Evolutionary conservation across 2,797 vertebrate genomes (phyloP).

Genomic region (Propithecus deckenii): DNA sequence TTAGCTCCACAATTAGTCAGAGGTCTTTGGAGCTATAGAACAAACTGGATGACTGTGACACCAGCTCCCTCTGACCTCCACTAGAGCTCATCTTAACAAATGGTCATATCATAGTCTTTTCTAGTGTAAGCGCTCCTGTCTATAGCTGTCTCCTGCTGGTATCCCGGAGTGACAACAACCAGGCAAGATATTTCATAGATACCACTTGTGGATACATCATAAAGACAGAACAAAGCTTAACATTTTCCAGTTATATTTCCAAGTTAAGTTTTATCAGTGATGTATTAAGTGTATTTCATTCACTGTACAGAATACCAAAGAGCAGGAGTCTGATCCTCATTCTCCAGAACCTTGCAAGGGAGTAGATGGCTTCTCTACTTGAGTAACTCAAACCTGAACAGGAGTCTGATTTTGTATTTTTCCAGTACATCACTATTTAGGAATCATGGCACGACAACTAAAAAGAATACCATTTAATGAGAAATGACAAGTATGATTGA

Average conservation of each 20-base stretch:
- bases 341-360: not conserved
- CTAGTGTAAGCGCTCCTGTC: not conserved
- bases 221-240: not conserved
- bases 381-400: not conserved
- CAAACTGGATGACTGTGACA: not conserved
- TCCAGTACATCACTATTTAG: conserved; percentile 41
- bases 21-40: not conserved
- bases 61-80: not conserved
- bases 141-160: not conserved
- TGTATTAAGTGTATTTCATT: not conserved
- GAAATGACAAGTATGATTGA: conserved; percentile 48
- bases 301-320: not conserved
- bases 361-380: not conserved
- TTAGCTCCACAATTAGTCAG: not conserved
- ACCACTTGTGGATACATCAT: not conserved
- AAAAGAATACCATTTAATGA: conserved; percentile 44
- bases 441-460: conserved; percentile 16
- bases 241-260: not conserved
- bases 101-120: not conserved
- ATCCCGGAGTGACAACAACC: not conserved
- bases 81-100: not conserved
- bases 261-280: not conserved
- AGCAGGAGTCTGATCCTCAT: not conserved
- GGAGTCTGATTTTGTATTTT: conserved; percentile 54
- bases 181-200: not conserved